Percentiles rank a stretch among this genome's conserved stretches.
Conservation (phyloP, 2,113 vertebrate genomes). For the Oceanites oceanicus region DNA sequence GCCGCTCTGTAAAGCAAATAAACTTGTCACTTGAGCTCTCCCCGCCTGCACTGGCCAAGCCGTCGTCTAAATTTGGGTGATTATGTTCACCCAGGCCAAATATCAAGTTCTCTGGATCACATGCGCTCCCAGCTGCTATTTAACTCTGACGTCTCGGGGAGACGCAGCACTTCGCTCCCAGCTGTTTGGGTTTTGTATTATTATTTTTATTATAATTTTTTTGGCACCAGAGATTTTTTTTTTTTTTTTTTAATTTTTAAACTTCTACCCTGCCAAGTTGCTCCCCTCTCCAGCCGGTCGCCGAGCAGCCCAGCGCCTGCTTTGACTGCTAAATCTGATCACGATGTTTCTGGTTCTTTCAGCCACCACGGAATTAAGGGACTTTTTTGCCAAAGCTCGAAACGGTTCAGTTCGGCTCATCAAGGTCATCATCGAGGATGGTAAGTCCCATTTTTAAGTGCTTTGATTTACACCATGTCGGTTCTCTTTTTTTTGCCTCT, state of each 20-base stretch:
- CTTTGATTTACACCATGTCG: not conserved
- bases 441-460: conserved; percentile 74
- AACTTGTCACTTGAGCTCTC: conserved; percentile 70
- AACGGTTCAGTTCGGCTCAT: conserved; percentile 89
- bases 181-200: not conserved
- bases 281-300: not conserved
- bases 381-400: conserved; percentile 91
- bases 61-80: conserved; percentile 86
- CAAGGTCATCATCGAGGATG: conserved; percentile 94
- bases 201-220: not conserved
- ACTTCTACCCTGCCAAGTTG: not conserved
- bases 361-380: conserved; percentile 92
- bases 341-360: conserved; percentile 93
- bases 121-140: conserved; percentile 72
- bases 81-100: conserved; percentile 62
- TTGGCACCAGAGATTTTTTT: not conserved
- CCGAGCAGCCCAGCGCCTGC: not conserved
- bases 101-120: conserved; percentile 88
- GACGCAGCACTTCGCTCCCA: not conserved
- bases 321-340: conserved; percentile 44
- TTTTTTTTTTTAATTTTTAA: not conserved
- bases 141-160: conserved; percentile 38
- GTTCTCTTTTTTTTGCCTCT: not conserved
- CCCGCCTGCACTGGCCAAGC: conserved; percentile 46
- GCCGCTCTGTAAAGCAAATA: not conserved